These are phyloP conservation scores for Microcebus griseorufus DNA, from an alignment of 2,113 vertebrate genomes.

Conservation along the genomic window DNA sequence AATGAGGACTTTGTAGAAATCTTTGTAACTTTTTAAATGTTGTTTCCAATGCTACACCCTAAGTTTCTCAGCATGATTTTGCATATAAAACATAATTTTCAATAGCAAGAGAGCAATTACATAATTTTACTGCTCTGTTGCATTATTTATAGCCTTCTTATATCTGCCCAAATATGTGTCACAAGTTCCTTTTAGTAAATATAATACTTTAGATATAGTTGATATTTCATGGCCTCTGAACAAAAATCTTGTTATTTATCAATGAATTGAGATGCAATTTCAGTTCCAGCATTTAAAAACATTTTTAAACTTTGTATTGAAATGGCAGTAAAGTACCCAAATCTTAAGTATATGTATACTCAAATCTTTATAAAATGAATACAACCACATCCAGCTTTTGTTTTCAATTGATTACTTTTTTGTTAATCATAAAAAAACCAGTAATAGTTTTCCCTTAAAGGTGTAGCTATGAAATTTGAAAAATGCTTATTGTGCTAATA, in stretches of 20 bases:
- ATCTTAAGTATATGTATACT: not conserved
- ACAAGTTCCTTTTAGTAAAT: not conserved
- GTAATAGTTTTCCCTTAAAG: not conserved
- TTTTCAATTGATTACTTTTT: not conserved
- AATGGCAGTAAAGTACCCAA: not conserved
- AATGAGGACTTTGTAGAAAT: not conserved
- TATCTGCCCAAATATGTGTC: not conserved
- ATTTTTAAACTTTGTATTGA: not conserved
- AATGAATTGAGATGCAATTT: not conserved
- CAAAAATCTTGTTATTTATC: not conserved
- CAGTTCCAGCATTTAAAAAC: not conserved
- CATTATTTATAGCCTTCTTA: not conserved
- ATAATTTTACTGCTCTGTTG: not conserved
- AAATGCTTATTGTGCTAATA: not conserved
- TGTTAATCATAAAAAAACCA: not conserved
- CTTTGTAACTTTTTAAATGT: not conserved
- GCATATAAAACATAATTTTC: not conserved
- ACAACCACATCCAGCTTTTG: not conserved
- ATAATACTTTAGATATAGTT: not conserved
- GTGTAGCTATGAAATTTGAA: not conserved
- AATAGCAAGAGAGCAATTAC: not conserved
- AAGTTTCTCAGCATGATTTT: not conserved
- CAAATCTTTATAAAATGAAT: not conserved
- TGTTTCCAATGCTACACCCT: not conserved
- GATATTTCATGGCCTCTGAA: not conserved